Percentiles rank a stretch among this genome's conserved stretches.
These are phyloP conservation scores for Tachuris rubrigastra DNA, from an alignment of 2,113 vertebrate genomes.

Conservation along the genomic window DNA sequence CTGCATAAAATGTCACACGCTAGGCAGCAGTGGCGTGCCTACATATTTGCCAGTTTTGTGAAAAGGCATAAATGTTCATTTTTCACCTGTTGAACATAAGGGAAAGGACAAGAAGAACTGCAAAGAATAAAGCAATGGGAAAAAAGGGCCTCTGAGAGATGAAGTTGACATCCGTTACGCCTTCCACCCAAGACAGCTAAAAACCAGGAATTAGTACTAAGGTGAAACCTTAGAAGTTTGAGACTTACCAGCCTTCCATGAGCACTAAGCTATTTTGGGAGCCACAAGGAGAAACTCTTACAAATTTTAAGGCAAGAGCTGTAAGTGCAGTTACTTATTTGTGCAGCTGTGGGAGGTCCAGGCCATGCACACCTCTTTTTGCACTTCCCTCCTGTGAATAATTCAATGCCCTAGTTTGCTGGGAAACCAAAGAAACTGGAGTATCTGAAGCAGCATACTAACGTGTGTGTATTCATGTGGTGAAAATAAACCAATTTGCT, in stretches of 20 bases:
- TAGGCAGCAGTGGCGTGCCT: neutral
- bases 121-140: neutral
- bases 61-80: neutral
- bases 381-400: neutral
- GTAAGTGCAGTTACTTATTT: neutral
- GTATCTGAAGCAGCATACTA: neutral
- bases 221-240: neutral
- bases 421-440: neutral
- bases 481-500: neutral
- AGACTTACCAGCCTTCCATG: neutral
- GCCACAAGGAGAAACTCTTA: neutral
- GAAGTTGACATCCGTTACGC: neutral
- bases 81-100: neutral
- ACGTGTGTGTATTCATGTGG: neutral
- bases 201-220: neutral
- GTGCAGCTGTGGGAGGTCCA: neutral
- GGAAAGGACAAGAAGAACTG: neutral
- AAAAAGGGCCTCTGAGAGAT: neutral
- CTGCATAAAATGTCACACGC: conserved; percentile 14
- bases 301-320: neutral
- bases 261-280: neutral
- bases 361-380: fast-evolving
- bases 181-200: neutral
- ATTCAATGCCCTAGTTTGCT: neutral
- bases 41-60: neutral